Evolutionary conservation across 2,113 vertebrate genomes (phyloP), one percentile per base, ranked within the genome.

Genomic region (Calidris pygmaea): DNA sequence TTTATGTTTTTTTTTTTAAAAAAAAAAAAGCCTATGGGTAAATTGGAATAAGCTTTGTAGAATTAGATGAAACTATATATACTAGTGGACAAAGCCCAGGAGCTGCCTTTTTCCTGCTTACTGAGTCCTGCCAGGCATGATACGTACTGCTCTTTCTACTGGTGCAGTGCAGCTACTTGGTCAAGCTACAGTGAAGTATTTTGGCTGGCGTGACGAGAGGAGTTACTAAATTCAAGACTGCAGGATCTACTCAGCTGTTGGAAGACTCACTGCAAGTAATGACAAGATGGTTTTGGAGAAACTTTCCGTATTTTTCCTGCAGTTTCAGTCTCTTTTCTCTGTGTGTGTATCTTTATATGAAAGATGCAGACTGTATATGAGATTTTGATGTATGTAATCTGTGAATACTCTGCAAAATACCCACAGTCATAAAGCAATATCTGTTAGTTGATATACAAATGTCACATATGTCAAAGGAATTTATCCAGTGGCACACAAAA

Each of bases 401-500:
- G 22, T 82, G 96, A 93, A 80, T 74, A 41, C 68, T 60, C 86
- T 93, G 74, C 75, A 85, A 96, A 98, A 89, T 95, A 95, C 95
- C 87, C 90, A 37, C 82, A 91, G 90, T 94, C 97, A 91, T 79
- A 96, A 96, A 92, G 93, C 63, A 14, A 10, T 83, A 90, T 86
- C 95, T 93, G 84, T 48, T 93, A 90, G 97, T 94, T 97, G 98
- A 96, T 97, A 94, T 60, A 96, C 96, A 97, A 95, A 98, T 98
- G 97, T 96, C 97, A 98, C 95, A 65, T 60, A 63, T 67, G 95
- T 95, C 88, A 91, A 93, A 97, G 90, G 96, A 96, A 97, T 98
- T 98, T 96, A 97, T 96, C 97, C 97, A 97, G 97, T 97, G 98
- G 97, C 97, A 90, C 97, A 85, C 85, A 86, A 91, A 93, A 92